These are phyloP conservation scores for Bombylius discolor DNA, from an alignment of 2,888 invertebrate species.

Conservation along the genomic window DNA sequence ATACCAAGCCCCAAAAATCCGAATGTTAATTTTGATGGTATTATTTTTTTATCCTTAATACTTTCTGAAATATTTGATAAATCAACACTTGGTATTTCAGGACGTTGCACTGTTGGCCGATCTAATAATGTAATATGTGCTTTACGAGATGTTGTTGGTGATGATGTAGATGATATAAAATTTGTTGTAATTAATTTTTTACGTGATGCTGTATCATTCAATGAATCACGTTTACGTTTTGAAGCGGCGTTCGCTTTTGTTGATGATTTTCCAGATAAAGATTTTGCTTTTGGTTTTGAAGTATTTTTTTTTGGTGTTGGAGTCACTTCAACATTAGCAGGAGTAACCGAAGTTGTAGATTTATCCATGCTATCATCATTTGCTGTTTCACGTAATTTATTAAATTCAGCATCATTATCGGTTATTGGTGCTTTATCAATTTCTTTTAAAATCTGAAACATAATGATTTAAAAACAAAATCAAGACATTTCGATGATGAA, in stretches of 20 bases:
- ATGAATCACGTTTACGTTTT: conserved; percentile 40
- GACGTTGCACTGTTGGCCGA: conserved; percentile 35
- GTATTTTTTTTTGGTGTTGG: conserved; percentile 11
- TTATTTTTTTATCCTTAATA: conserved; percentile 70
- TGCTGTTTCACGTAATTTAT: conserved; percentile 47
- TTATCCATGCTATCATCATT: conserved; percentile 37
- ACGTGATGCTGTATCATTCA: conserved; percentile 33
- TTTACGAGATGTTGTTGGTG: conserved; percentile 20
- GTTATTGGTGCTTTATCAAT: conserved; percentile 11
- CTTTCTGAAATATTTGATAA: conserved; percentile 63
- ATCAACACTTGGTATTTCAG: conserved; percentile 64
- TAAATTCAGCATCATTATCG: conserved; percentile 56
- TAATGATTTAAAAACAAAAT: not conserved
- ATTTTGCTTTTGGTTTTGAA: conserved; percentile 16
- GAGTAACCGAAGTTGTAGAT: conserved; percentile 10
- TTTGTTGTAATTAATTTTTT: conserved; percentile 14
- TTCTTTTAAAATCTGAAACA: not conserved
- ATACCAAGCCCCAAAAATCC: conserved; percentile 92
- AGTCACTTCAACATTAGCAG: conserved; percentile 14
- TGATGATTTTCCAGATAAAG: conserved; percentile 15
- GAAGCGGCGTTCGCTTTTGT: conserved; percentile 4
- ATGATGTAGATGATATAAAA: not conserved
- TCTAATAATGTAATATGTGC: conserved; percentile 31
- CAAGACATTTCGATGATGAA: not conserved
- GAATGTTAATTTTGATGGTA: conserved; percentile 73